A percentile compares a stretch with the other conserved stretches of the same genome.
Conservation (phyloP, 2,888 invertebrate species). For the Podabrus alpinus region DNA sequence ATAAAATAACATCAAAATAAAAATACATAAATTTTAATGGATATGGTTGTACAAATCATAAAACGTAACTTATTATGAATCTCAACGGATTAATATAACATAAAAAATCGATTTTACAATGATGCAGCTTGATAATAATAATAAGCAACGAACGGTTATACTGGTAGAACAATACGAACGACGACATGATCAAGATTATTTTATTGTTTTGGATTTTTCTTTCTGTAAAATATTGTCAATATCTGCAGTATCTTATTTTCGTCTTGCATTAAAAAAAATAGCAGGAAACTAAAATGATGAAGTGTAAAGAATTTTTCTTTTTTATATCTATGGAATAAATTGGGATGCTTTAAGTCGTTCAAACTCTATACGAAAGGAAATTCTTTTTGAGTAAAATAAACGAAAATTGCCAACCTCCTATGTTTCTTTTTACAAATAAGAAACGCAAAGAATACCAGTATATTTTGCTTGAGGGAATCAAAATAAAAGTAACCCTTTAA, state of each 20-base stretch:
- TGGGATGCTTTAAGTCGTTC: conserved; percentile 16
- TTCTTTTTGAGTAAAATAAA: conserved; percentile 16
- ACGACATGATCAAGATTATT: not conserved
- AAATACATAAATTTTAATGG: conserved; percentile 5
- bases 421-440: conserved; percentile 9
- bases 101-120: conserved; percentile 12
- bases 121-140: conserved; percentile 12
- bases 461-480: conserved; percentile 9
- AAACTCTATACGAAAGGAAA: conserved; percentile 11
- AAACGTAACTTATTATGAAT: conserved; percentile 5
- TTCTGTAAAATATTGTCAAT: not conserved
- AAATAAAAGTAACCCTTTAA: conserved; percentile 1
- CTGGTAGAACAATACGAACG: conserved; percentile 3
- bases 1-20: not conserved
- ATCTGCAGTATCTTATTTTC: not conserved
- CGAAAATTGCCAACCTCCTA: conserved; percentile 16
- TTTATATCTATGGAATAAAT: conserved; percentile 12
- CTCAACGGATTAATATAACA: conserved; percentile 14
- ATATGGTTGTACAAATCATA: not conserved
- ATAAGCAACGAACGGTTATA: conserved; percentile 10
- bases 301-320: conserved; percentile 10
- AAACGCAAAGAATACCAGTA: conserved; percentile 8
- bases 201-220: conserved; percentile 3
- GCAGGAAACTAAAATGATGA: conserved; percentile 4
- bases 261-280: not conserved